Percentiles rank a stretch among this genome's conserved stretches.
Conservation (phyloP, 2,888 invertebrate species). For the Pantelozetes paolii region DNA sequence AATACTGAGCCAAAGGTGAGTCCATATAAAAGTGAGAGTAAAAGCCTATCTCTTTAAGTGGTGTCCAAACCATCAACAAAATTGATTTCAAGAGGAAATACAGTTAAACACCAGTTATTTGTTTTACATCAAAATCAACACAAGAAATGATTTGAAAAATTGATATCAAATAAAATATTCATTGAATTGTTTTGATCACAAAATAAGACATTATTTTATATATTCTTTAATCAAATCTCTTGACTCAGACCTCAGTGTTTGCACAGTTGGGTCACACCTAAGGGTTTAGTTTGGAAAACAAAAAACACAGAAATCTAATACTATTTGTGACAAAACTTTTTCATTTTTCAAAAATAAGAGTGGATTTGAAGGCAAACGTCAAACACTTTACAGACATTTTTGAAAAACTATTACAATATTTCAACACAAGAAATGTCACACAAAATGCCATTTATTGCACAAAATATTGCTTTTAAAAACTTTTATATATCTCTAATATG, state of each 20-base stretch:
- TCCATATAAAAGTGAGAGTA: background rate
- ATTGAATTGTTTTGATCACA: too few species aligned
- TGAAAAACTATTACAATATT: background rate
- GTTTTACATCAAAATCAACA: background rate
- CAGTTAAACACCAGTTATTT: background rate
- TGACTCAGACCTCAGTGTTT: background rate
- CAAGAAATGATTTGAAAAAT: background rate
- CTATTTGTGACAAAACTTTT: background rate
- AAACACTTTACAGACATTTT: background rate
- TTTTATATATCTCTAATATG: background rate
- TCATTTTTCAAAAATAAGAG: background rate
- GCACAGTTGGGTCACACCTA: constrained; percentile 7
- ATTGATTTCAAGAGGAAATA: constrained; percentile 1
- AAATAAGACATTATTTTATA: background rate
- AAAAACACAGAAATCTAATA: background rate
- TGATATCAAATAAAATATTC: too few species aligned
- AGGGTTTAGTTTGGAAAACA: background rate
- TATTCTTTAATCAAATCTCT: background rate
- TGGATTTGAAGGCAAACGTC: background rate
- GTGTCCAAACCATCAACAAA: constrained; percentile 22
- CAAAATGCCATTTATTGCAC: background rate
- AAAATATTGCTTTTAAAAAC: background rate
- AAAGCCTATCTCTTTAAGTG: constrained; percentile 17
- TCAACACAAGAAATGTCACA: background rate
- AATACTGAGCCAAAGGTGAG: background rate